Evolutionary conservation across 2,797 vertebrate species (phyloP).

Genomic region (Glyptemys insculpta): DNA sequence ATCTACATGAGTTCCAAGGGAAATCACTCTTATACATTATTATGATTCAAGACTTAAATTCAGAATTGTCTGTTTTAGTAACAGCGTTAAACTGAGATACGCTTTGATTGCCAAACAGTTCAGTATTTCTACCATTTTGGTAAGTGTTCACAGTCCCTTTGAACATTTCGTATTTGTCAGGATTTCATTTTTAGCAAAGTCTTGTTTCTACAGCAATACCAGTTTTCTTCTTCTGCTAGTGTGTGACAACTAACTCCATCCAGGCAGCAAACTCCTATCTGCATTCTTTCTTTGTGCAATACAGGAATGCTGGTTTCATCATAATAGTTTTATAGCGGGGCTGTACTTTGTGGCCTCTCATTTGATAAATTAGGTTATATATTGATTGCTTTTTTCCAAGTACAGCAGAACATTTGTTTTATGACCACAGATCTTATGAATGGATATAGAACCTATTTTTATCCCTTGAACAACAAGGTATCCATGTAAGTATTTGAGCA

Average conservation of each 20-base stretch:
- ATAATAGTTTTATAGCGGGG: accelerated
- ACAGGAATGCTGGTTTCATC: neutral
- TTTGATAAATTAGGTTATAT: neutral
- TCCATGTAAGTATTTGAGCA: neutral
- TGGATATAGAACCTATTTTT: neutral
- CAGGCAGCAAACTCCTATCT: neutral
- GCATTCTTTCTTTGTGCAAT: neutral
- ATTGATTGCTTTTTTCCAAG: neutral
- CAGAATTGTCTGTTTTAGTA: neutral
- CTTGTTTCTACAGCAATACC: neutral
- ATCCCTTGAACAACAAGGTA: neutral
- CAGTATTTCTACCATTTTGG: neutral
- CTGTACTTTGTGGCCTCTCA: neutral
- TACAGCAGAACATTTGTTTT: neutral
- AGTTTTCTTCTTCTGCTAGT: neutral
- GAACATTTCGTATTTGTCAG: neutral
- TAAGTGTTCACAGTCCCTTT: neutral
- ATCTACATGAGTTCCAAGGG: accelerated
- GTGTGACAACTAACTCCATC: neutral
- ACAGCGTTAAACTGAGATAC: neutral
- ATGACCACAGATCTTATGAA: neutral
- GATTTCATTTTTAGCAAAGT: neutral
- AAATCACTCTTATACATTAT: neutral
- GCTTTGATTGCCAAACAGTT: neutral
- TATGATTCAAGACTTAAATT: neutral